Evolutionary conservation across 2,113 vertebrate species (phyloP).

Genomic region (Ochotona curzoniae): DNA sequence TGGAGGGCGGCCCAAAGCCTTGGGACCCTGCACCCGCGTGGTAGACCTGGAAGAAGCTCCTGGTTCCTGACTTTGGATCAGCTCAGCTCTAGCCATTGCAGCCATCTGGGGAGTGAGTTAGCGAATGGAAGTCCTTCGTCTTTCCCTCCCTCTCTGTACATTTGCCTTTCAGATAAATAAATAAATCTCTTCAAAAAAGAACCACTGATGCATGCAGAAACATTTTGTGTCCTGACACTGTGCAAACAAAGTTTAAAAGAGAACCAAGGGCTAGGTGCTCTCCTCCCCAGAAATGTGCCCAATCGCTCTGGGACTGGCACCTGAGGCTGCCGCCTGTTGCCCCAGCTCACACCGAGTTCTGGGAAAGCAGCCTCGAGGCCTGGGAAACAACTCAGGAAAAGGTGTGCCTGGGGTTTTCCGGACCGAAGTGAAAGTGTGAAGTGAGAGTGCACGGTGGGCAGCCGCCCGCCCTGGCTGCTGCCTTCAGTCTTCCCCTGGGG

Average conservation of each 20-base stretch:
- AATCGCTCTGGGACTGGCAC: not conserved
- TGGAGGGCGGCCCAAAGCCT: no score
- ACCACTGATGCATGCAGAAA: not conserved
- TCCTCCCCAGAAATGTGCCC: not conserved
- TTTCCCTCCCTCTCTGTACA: no score
- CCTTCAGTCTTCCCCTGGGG: no score
- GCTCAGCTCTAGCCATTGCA: no score
- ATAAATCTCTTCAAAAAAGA: not conserved
- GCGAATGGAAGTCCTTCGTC: no score
- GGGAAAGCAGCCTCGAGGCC: not conserved
- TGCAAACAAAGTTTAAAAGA: not conserved
- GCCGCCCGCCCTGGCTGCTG: not conserved
- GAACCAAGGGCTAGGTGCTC: not conserved
- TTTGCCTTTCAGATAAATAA: no score
- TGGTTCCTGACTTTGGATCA: not conserved
- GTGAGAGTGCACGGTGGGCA: not conserved
- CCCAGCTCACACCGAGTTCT: not conserved
- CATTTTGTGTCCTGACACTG: not conserved
- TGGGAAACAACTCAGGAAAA: not conserved
- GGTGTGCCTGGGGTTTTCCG: slow-evolving; percentile 7
- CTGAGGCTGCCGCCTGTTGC: not conserved
- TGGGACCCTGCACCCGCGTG: no score
- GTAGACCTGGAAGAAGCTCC: no score
- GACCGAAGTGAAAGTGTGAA: slow-evolving; percentile 69
- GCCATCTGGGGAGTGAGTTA: no score